These are phyloP conservation scores for Ceratina japonica DNA, from an alignment of 1,140 invertebrate genomes.

Conservation along the genomic window DNA sequence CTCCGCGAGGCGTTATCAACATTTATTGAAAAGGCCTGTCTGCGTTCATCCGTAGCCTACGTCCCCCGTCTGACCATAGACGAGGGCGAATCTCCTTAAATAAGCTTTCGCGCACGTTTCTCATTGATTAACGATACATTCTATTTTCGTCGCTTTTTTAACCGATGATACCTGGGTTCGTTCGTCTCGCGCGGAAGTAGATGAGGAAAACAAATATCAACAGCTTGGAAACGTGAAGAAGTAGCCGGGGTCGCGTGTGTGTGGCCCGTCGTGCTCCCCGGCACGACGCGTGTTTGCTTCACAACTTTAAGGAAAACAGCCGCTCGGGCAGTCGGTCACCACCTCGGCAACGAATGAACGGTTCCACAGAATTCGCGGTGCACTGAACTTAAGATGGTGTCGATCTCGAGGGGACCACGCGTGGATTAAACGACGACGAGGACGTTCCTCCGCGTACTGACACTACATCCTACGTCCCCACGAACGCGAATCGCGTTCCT, in stretches of 20 bases:
- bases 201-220: constrained; percentile 51
- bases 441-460: constrained; percentile 59
- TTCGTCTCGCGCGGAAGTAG: constrained; percentile 41
- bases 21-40: neutral
- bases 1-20: constrained; percentile 31
- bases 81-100: neutral
- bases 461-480: constrained; percentile 19
- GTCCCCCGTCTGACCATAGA: neutral
- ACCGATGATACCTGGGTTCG: constrained; percentile 22
- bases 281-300: constrained; percentile 21
- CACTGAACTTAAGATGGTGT: neutral
- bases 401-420: constrained; percentile 19
- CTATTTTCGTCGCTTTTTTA: too few relatives aligned
- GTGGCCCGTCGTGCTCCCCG: too few relatives aligned
- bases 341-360: too few relatives aligned
- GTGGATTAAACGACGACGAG: constrained; percentile 12
- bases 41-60: neutral
- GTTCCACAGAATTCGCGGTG: neutral
- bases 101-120: neutral
- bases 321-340: neutral
- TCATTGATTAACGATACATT: neutral
- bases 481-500: constrained; percentile 46
- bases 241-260: constrained; percentile 27
- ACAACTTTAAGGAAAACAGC: neutral
- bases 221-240: constrained; percentile 39